Evolutionary conservation across 2,888 invertebrate genomes (phyloP).

Genomic region (Ophion ellenae): DNA sequence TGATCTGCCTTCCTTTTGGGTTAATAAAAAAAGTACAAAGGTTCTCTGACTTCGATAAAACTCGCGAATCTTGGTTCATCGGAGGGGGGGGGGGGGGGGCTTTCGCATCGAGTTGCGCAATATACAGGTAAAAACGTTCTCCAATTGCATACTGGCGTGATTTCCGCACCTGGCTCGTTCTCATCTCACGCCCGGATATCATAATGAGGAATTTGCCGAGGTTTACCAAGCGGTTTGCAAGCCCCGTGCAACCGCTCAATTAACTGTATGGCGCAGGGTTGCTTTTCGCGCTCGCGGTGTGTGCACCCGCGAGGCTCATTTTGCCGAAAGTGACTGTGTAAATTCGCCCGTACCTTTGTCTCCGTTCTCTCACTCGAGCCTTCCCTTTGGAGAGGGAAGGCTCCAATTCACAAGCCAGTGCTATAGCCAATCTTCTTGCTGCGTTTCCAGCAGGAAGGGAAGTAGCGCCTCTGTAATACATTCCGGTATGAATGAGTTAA

Average conservation of each 20-base stretch:
- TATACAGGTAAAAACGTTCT: conserved; percentile 7
- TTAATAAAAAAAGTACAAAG: not conserved
- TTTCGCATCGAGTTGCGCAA: not conserved
- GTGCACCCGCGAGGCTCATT: conserved; percentile 34
- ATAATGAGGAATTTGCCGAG: conserved; percentile 70
- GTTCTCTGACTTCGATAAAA: not conserved
- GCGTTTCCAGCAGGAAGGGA: not conserved
- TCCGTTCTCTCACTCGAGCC: conserved; percentile 2
- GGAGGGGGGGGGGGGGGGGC: not conserved
- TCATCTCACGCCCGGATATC: conserved; percentile 64
- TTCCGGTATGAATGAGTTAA: not conserved
- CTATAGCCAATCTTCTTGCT: not conserved
- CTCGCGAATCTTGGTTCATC: not conserved
- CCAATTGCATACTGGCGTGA: conserved; percentile 31
- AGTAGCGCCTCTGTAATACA: not conserved
- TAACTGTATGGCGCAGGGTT: conserved; percentile 62
- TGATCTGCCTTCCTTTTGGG: no score
- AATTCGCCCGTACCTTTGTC: conserved; percentile 32
- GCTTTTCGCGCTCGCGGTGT: conserved; percentile 24
- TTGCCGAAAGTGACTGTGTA: conserved; percentile 38
- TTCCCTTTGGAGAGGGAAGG: conserved; percentile 30
- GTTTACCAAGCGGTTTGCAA: conserved; percentile 66
- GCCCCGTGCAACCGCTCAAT: conserved; percentile 64
- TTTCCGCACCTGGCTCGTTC: conserved; percentile 64
- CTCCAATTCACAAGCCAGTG: not conserved